These are phyloP conservation scores for Camelus dromedarius DNA, from an alignment of 2,113 vertebrate species.

Conservation along the genomic window DNA sequence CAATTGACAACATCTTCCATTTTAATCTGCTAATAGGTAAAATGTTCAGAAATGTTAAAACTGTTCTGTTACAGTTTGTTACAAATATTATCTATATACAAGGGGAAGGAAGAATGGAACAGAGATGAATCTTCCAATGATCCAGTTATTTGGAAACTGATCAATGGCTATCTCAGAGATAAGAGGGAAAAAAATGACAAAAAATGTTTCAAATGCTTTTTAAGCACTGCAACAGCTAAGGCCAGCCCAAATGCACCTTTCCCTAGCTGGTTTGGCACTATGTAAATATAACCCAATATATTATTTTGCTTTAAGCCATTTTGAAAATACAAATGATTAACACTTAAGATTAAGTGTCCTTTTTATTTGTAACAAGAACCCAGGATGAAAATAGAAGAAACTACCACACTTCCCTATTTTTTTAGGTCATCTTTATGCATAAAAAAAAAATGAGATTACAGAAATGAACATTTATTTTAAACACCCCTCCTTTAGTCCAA, in stretches of 20 bases:
- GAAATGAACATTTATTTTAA: constrained; percentile 44
- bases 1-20: constrained; percentile 21
- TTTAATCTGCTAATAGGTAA: constrained; percentile 20
- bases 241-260: not conserved
- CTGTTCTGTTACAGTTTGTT: not conserved
- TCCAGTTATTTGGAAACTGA: not conserved
- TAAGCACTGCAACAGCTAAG: not conserved
- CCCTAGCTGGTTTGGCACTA: not conserved
- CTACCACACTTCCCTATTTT: not conserved
- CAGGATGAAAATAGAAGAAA: constrained; percentile 40
- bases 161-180: not conserved
- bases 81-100: not conserved
- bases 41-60: constrained; percentile 57
- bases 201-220: not conserved
- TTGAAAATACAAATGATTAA: constrained; percentile 49
- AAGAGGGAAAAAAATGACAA: not conserved
- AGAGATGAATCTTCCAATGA: constrained; percentile 50
- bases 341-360: not conserved
- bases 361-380: constrained; percentile 39
- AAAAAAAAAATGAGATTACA: constrained; percentile 21
- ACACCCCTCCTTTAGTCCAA: not conserved
- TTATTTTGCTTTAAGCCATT: constrained; percentile 18
- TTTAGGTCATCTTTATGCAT: not conserved
- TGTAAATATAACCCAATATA: not conserved
- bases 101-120: not conserved